phyloP scores from a whole-genome alignment of 2,797 vertebrate species.

The Vireo griseus region DNA sequence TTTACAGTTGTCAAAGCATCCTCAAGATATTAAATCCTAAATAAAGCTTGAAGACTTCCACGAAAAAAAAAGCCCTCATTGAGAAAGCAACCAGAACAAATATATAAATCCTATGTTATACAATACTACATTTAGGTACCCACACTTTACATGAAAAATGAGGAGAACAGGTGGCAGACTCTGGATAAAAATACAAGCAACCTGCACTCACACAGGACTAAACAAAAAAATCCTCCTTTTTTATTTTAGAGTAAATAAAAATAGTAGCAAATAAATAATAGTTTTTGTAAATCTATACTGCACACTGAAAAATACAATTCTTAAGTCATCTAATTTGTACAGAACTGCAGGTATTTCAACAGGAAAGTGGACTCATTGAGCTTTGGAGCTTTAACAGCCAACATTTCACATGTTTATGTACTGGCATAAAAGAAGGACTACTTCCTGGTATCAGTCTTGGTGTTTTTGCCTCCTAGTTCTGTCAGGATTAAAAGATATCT shows the following conservation, averaged over 20 bases:
- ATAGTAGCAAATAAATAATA: not conserved
- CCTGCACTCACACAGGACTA: not conserved
- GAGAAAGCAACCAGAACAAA: not conserved
- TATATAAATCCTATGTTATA: not conserved
- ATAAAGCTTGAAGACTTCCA: not conserved
- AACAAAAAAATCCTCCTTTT: not conserved
- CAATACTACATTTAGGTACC: not conserved
- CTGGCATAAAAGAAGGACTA: not conserved
- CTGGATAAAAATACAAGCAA: not conserved
- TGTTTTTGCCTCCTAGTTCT: not conserved
- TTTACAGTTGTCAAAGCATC: not conserved
- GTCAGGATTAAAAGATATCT: not conserved
- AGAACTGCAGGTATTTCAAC: not conserved
- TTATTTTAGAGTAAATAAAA: not conserved
- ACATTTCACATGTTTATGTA: not conserved
- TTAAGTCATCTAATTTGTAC: not conserved
- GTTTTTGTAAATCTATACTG: not conserved
- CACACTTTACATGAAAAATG: not conserved
- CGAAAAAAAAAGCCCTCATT: not conserved
- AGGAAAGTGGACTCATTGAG: not conserved
- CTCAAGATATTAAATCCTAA: not conserved
- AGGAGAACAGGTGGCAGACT: not conserved
- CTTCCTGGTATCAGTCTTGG: not conserved
- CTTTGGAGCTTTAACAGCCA: not conserved
- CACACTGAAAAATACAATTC: not conserved